phyloP scores from a whole-genome alignment of 2,113 vertebrate species.

The Octodon degus region DNA sequence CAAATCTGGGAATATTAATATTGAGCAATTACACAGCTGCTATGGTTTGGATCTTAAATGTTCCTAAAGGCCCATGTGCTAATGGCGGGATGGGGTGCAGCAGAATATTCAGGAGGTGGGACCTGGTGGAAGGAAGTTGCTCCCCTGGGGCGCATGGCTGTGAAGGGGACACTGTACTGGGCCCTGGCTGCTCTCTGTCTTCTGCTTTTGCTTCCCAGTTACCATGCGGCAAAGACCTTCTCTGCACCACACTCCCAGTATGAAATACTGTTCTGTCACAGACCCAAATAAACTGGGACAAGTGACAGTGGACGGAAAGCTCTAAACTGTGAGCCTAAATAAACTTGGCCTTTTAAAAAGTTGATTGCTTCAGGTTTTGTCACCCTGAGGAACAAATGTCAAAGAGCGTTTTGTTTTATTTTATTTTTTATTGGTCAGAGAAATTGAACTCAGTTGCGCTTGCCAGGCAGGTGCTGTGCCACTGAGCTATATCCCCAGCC shows the following conservation, averaged over 20 bases:
- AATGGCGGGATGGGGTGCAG: background rate
- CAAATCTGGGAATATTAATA: background rate
- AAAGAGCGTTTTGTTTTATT: too few relatives aligned
- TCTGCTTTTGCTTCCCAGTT: background rate
- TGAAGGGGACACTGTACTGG: background rate
- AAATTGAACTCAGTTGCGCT: too few relatives aligned
- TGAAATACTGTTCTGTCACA: background rate
- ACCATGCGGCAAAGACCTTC: background rate
- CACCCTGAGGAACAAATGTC: background rate
- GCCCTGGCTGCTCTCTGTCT: background rate
- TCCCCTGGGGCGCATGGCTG: background rate
- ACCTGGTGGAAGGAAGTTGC: background rate
- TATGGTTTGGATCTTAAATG: background rate
- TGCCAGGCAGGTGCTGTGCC: too few relatives aligned
- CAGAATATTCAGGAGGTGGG: background rate
- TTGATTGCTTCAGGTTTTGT: background rate
- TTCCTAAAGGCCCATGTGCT: too few relatives aligned
- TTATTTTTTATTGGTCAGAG: too few relatives aligned
- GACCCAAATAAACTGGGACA: background rate
- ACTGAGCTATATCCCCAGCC: background rate
- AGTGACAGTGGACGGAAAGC: background rate
- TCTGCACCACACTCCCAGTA: background rate
- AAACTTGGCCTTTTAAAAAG: background rate
- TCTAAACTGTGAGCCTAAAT: background rate
- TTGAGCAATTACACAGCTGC: background rate